Evolutionary conservation across 2,888 invertebrate species (phyloP), one percentile per base, ranked within the genome.

Genomic region (Reticulitermes lucifugus): DNA sequence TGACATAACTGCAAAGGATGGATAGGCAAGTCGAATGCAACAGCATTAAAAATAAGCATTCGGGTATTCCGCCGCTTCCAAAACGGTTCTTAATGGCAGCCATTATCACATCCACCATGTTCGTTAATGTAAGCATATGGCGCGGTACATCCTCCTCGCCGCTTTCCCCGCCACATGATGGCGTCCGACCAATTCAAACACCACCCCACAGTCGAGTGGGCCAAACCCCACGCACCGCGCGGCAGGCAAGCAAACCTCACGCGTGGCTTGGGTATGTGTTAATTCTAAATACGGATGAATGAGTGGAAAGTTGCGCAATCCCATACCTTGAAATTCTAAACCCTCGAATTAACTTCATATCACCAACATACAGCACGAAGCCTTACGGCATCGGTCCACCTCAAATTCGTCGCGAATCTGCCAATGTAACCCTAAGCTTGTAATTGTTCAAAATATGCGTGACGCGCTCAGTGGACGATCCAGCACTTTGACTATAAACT

Each of bases 141-240:
- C 60, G 60, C 10, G n/a, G 4, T 25, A 4, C 65, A 25, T 1
- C n/a, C 65, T 25, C 65, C n/a, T 5, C 73, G 18, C 73, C n/a
- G 9, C n/a, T 43, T 25, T 77, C 5, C n/a, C 46, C 77, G 77
- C 51, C n/a, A 77, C 0, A n/a, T 46, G 22, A n/a, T 73, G 0
- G 77, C 77, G 77, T 77, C 77, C 46, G 46, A n/a, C n/a, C 77
- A 46, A 77, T 73, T 18, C 35, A 29, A 14, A 14, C 73, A 73
- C 73, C 6, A 18, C 35, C 5, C 3, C 14, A 6, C 41, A 2
- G 35, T 21, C 41, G 12, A 41, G 2, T 10, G n/a, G 25, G 65
- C n/a, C 81, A 59, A 41, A 12, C 81, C 81, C 81, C 81, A 81
- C 81, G 65, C 65, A 81, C n/a, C 14, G 81, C 79, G 7, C 25